Evolutionary conservation across 2,797 vertebrate genomes (phyloP), one percentile per base, ranked within the genome.

Genomic region (Coregonus suidteri): DNA sequence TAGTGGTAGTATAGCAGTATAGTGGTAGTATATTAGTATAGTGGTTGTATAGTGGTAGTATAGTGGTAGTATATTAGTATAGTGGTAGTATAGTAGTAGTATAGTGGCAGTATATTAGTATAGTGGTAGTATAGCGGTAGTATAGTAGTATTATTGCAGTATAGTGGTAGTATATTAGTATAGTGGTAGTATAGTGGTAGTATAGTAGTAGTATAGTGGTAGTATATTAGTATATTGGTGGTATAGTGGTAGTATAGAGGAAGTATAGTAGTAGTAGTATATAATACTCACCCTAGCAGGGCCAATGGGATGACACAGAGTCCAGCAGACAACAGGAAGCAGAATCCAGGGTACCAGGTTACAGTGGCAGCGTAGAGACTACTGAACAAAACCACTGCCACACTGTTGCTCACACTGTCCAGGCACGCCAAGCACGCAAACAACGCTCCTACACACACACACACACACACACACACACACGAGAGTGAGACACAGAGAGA

Each of bases 381-480:
- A 77, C 87, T 97, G 88, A 97, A 99, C 53, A 94, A 66, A 2
- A 91, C 89, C 4, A 68, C 0, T 0, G 96, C 86, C 25, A 91
- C 18, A 1, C 89, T 94, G 82, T 37, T 85, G 0, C 92, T 93
- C 76, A 98, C 83, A 73, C 90, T 96, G 83, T 99, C 97, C 84
- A 96, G 77, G 79, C 96, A 96, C 79, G 97, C 95, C 76, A 98
- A 90, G 68, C 94, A 97, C 66, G 96, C 98, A 87, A 99, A 99
- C 77, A 99, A 88, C 20, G 95, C 94, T 81, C 98, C 98, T 99
- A 91, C 51, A 78, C 1, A 82, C 13, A 13, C 13, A 81, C 69
- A 71, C 18, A 71, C 37, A 71, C 3, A 41, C 13, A 25, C 31
- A 18, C 15, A 69, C 67, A 69, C 31, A 37, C 51, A 65, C 25